Percentiles rank a stretch among this genome's conserved stretches.
These are phyloP conservation scores for Sminthurides aquaticus DNA, from an alignment of 2,888 invertebrate species.

Conservation along the genomic window DNA sequence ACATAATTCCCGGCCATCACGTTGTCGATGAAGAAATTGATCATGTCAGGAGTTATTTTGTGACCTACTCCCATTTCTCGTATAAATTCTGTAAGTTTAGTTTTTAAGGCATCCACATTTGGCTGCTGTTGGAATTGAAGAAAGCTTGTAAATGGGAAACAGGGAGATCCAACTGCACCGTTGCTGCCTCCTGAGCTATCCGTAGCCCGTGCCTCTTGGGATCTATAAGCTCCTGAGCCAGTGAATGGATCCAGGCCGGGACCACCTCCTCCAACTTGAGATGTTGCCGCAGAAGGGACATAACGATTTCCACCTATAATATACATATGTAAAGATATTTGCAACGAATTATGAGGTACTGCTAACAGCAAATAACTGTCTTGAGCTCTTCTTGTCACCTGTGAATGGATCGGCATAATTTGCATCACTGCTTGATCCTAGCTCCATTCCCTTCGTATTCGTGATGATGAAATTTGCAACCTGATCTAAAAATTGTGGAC, in stretches of 20 bases:
- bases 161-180: constrained; percentile 29
- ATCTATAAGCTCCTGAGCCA: constrained; percentile 47
- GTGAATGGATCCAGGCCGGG: constrained; percentile 52
- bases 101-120: constrained; percentile 46
- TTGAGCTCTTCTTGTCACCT: no score
- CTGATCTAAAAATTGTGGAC: constrained; percentile 75
- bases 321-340: no score
- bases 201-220: constrained; percentile 12
- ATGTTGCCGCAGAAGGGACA: constrained; percentile 52
- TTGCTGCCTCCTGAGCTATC: constrained; percentile 1
- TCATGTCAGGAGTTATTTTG: constrained; percentile 16
- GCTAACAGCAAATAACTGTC: neutral
- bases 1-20: constrained; percentile 13
- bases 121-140: constrained; percentile 46
- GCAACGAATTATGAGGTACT: neutral
- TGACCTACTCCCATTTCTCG: constrained; percentile 24
- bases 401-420: constrained; percentile 56
- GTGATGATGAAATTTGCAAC: constrained; percentile 86
- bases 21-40: constrained; percentile 27
- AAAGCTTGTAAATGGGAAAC: constrained; percentile 47
- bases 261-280: constrained; percentile 36
- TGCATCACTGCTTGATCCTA: constrained; percentile 37
- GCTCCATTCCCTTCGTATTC: constrained; percentile 58
- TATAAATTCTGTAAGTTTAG: constrained; percentile 44
- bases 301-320: constrained; percentile 59